These are phyloP conservation scores for Lasioglossum figueresi DNA, from an alignment of 2,888 invertebrate species.

Conservation along the genomic window DNA sequence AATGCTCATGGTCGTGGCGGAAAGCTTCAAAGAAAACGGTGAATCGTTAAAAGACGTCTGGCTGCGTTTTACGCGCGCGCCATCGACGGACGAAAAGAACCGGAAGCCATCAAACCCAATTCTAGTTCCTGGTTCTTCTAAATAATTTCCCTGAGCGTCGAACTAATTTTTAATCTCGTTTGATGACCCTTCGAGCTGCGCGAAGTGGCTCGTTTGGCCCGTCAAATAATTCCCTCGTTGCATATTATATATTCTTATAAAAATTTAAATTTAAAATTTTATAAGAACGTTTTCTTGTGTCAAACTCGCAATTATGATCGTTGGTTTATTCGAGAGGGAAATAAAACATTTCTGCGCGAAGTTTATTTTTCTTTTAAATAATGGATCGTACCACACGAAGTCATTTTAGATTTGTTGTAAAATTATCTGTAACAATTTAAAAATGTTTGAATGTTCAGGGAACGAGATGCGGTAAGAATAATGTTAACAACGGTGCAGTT, in stretches of 20 bases:
- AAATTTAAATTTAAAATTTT: neutral
- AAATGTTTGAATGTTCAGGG: neutral
- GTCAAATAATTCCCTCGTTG: neutral
- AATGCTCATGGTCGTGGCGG: constrained; percentile 52
- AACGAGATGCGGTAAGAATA: neutral
- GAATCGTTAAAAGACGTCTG: constrained; percentile 53
- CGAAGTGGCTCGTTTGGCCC: neutral
- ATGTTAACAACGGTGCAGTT: neutral
- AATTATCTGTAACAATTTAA: neutral
- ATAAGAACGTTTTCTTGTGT: neutral
- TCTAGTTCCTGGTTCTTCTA: neutral
- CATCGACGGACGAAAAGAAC: constrained; percentile 1
- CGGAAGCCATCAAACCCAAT: neutral
- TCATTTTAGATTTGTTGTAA: neutral
- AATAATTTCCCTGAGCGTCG: neutral
- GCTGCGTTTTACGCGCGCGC: constrained; percentile 25
- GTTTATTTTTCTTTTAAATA: neutral
- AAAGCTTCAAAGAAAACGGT: constrained; percentile 50
- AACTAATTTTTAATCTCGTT: neutral
- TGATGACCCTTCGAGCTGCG: neutral
- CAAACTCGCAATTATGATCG: neutral
- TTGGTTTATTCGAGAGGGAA: no score
- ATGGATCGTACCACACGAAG: neutral
- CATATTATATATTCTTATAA: no score
- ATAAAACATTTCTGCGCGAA: neutral